phyloP scores from a whole-genome alignment of 2,888 invertebrate species.

The Drosophila flavopinicola region DNA sequence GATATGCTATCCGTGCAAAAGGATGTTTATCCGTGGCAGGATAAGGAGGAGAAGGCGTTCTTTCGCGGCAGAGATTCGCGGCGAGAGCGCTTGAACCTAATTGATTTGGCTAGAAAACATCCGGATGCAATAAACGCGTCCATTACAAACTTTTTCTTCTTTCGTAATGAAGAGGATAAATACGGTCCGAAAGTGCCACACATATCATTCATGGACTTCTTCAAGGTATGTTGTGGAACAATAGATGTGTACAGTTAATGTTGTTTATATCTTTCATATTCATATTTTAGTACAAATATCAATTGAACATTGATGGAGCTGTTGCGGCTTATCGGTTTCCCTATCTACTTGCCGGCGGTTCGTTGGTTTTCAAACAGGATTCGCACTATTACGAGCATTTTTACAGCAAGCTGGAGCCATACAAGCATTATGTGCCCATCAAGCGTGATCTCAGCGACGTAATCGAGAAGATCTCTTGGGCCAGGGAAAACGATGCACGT shows the following conservation, averaged over 20 bases:
- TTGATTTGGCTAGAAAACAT: constrained; percentile 90
- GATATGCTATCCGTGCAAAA: constrained; percentile 96
- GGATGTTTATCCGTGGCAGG: constrained; percentile 89
- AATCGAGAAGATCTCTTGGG: constrained; percentile 91
- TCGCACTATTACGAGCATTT: constrained; percentile 98
- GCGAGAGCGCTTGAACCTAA: constrained; percentile 92
- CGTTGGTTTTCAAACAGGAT: constrained; percentile 95
- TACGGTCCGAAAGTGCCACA: constrained; percentile 94
- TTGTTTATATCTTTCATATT: background rate
- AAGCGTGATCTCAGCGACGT: constrained; percentile 92
- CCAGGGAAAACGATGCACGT: constrained; percentile 88
- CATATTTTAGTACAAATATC: constrained; percentile 94
- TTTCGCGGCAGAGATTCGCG: constrained; percentile 97
- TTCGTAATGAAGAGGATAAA: constrained; percentile 91
- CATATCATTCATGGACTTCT: constrained; percentile 96
- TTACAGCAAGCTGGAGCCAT: constrained; percentile 90
- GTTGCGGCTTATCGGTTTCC: constrained; percentile 98
- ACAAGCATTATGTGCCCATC: constrained; percentile 93
- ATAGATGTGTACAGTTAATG: background rate
- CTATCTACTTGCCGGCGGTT: constrained; percentile 94
- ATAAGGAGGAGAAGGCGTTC: constrained; percentile 91
- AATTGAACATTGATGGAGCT: constrained; percentile 96
- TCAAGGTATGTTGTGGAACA: constrained; percentile 88
- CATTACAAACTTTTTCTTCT: constrained; percentile 98
- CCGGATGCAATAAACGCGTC: constrained; percentile 95